These are phyloP conservation scores for Charina bottae DNA, from an alignment of 2,113 vertebrate genomes.

Conservation along the genomic window DNA sequence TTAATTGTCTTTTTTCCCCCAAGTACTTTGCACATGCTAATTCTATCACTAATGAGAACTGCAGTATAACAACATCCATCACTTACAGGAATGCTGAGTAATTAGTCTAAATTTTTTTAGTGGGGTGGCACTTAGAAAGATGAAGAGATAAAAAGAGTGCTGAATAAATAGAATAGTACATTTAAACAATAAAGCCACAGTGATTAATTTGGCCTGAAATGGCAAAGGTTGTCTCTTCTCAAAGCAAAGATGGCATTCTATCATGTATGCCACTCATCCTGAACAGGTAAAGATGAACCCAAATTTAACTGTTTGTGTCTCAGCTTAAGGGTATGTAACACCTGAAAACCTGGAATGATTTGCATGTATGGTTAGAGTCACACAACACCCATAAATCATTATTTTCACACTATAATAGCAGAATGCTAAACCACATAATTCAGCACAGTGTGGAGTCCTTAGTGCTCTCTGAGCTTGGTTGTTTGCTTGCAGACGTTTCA, in stretches of 20 bases:
- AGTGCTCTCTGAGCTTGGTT: too few species aligned
- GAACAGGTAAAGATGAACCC: background rate
- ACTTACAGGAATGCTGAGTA: constrained; percentile 42
- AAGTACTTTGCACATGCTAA: background rate
- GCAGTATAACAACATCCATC: constrained; percentile 10
- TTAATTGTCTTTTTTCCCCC: background rate
- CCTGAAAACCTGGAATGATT: background rate
- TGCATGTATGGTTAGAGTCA: background rate
- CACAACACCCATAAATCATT: too few species aligned
- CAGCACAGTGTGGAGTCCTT: too few species aligned
- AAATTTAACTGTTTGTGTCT: background rate
- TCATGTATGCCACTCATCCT: background rate
- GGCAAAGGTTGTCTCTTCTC: background rate
- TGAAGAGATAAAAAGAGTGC: constrained; percentile 6
- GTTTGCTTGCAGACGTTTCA: too few species aligned
- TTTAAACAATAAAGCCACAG: background rate
- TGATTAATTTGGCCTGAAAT: background rate
- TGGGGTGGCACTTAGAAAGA: constrained; percentile 38
- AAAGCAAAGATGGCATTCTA: background rate
- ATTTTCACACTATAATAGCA: too few species aligned
- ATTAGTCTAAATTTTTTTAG: constrained; percentile 34
- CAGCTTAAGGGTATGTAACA: background rate
- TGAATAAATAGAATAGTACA: constrained; percentile 16
- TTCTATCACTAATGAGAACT: constrained; percentile 21
- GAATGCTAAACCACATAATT: too few species aligned